Base-by-base conservation (phyloP, 2,797 vertebrate species). In the Sebastes itinus region DNA sequence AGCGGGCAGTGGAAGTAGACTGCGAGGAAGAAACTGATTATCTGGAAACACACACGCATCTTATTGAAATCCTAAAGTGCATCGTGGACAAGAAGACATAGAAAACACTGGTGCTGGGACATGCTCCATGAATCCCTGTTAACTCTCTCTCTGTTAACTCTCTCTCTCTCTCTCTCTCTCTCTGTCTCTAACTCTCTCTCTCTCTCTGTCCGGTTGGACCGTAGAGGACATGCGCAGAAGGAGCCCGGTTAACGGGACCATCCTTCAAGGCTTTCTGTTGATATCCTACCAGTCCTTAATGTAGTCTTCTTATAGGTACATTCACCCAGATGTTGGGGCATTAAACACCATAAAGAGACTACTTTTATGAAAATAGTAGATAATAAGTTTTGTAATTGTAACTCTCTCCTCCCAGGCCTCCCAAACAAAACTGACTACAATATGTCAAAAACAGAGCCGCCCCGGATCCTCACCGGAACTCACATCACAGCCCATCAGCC, bases 41-140 rank as follows among this genome's bases (percentile, higher is more conserved):
- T 94, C 91, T 95, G 92, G 80, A 92, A 89, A 95, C 91, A 95
- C 92, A 92, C 94, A 92, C 89, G 94, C 96, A 96, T 96, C 95
- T 96, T 96, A 95, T 81, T 93, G 89, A 91, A 90, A 85, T 95
- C 93, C 93, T 92, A 91, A 93, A 94, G 95, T 86, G 93, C 96
- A 96, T 96, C 84, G 93, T 96, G 95, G 88, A 95, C 76, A 83
- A 92, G 92, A 95, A 95, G 88, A 90, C 87, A 77, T 75, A 80
- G 81, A 81, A 88, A 88, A 90, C 80, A 75, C 60, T 59, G 87
- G 65, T 72, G 70, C 71, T 23, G 84, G 82, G 92, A 88, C 87
- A 79, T 81, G 90, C 91, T 96, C 95, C 95, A 94, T 94, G 90
- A 89, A 89, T 90, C 84, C 89, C 90, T 73, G 79, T 71, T 81